Base-by-base conservation (phyloP, 2,113 vertebrate genomes). In the Phylloscopus trochiloides region DNA sequence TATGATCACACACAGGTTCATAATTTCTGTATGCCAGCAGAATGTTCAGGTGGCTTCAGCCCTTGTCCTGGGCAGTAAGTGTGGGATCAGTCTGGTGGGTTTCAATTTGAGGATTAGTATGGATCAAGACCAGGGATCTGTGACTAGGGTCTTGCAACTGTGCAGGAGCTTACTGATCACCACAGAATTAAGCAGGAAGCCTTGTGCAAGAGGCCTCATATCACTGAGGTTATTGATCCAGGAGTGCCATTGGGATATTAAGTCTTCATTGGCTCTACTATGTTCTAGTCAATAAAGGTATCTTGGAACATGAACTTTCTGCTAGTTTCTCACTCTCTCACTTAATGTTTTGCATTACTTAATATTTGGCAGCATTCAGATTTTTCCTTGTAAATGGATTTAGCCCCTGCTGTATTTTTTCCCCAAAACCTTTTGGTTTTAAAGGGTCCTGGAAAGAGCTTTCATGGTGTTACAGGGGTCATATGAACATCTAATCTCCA, bases 381-480 rank as follows among this genome's bases (percentile, higher is more conserved):
- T 79, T 83, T 87, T 48, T 36, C 45, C 67, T 76, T 1, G 11
- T 59, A 29, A 7, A 15, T n/a, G 24, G 16, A 51, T 87, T 50
- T 75, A 90, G 31, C 17, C 19, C 67, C 36, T 87, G 43, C 61
- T 54, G 34, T 67, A 61, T 88, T 75, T 90, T 90, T 93, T 36
- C 38, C 59, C 59, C 62, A 76, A 73, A 96, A 72, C 24, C 55
- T 90, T 93, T 79, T 95, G 36, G 43, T 77, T 93, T 87, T 89
- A 82, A 94, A 32, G 31, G 65, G 25, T 89, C 66, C 95, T 94
- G 92, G 71, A 95, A 95, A 88, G 38, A 94, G 21, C 77, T 77
- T 26, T 91, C 76, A 15, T 67, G 36, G 73, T 94, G 71, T 94
- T 96, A 16, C 18, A 81, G 25, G 18, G 58, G 48, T 96, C 90